Percentiles rank a stretch among this genome's conserved stretches.
Conservation (phyloP, 2,888 invertebrate species). For the Xestia rhomboidea region DNA sequence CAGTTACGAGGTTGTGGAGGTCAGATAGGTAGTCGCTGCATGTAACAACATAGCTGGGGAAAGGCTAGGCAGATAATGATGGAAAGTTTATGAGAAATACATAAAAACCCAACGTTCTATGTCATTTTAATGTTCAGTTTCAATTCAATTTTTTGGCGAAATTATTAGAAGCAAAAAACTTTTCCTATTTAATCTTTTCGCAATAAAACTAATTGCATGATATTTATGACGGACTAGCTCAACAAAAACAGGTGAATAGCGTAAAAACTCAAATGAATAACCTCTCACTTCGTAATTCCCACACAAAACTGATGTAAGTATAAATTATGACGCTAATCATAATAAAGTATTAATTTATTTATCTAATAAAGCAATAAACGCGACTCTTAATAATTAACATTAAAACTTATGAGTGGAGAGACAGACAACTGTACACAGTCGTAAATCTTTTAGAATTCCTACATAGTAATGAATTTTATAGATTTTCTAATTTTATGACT, state of each 20-base stretch:
- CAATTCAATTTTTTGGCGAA: not conserved
- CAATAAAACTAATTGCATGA: not conserved
- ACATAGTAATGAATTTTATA: constrained; percentile 40
- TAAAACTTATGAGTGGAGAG: constrained; percentile 36
- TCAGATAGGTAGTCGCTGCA: too few relatives aligned
- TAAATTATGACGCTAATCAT: constrained; percentile 44
- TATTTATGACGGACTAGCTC: not conserved
- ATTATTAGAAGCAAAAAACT: not conserved
- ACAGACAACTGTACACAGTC: constrained; percentile 24
- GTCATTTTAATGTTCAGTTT: not conserved
- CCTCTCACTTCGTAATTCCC: constrained; percentile 23
- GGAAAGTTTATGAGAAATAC: too few relatives aligned
- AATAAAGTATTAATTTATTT: constrained; percentile 52
- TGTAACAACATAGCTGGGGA: too few relatives aligned
- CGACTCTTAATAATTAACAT: constrained; percentile 53
- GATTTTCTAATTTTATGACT: not conserved
- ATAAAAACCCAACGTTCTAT: not conserved
- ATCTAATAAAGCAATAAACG: constrained; percentile 56
- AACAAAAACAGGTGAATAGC: constrained; percentile 4
- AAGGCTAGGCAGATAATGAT: too few relatives aligned
- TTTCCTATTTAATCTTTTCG: not conserved
- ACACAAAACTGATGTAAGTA: constrained; percentile 33
- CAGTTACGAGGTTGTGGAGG: too few relatives aligned
- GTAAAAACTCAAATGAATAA: constrained; percentile 13
- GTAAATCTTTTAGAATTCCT: constrained; percentile 60